Percentiles rank a stretch among this genome's conserved stretches.
phyloP scores from a whole-genome alignment of 1,140 invertebrate genomes.

The Heliconius himera region DNA sequence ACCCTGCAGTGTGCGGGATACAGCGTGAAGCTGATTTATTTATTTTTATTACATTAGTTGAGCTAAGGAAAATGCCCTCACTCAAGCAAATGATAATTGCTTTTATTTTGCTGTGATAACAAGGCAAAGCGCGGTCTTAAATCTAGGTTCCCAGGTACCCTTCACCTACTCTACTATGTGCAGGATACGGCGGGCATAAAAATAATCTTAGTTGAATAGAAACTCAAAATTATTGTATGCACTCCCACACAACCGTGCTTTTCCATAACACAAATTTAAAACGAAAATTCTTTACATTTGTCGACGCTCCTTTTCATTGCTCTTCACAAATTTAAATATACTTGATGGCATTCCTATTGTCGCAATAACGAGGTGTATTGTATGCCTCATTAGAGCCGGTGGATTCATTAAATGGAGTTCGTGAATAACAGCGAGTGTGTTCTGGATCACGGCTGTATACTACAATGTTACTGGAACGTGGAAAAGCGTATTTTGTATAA shows the following conservation, averaged over 20 bases:
- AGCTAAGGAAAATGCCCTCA: too few relatives aligned
- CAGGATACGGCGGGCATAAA: background rate
- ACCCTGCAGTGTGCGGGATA: too few relatives aligned
- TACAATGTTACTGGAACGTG: background rate
- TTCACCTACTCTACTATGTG: background rate
- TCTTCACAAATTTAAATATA: constrained; percentile 11
- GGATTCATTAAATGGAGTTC: constrained; percentile 11
- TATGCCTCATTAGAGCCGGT: constrained; percentile 12
- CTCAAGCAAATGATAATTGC: too few relatives aligned
- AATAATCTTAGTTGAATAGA: background rate
- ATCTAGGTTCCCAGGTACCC: background rate
- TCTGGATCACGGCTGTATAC: background rate
- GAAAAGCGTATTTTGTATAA: too few relatives aligned
- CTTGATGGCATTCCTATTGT: constrained; percentile 6
- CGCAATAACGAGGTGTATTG: constrained; percentile 10
- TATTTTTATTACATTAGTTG: too few relatives aligned
- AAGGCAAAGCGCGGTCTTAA: background rate
- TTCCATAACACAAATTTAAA: too few relatives aligned
- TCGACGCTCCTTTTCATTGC: background rate
- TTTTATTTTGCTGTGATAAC: background rate
- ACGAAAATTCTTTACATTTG: background rate
- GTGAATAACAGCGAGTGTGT: constrained; percentile 8
- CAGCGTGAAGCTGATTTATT: too few relatives aligned
- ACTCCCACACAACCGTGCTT: background rate
- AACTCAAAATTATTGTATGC: background rate